A percentile compares a stretch with the other conserved stretches of the same genome.
Evolutionary conservation across 2,113 vertebrate genomes (phyloP).

Genomic region (Crocuta crocuta): DNA sequence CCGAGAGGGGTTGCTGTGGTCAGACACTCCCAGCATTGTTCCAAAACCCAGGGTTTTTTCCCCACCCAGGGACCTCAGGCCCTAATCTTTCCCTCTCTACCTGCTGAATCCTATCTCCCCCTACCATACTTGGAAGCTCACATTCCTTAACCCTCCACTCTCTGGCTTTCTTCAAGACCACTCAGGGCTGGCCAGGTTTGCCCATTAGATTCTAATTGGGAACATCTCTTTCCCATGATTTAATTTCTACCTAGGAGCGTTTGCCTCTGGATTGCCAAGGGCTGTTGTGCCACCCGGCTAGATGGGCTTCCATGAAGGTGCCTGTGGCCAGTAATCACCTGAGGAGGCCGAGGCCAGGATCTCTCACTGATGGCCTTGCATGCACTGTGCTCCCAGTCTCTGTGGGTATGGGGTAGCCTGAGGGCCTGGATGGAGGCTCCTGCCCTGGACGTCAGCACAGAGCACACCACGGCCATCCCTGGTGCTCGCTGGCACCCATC

Average conservation of each 20-base stretch:
- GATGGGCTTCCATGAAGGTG: accelerated
- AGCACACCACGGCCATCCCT: accelerated
- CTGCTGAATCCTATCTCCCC: too few species aligned
- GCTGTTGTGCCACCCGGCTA: neutral
- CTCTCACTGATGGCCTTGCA: neutral
- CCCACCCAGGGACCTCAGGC: too few species aligned
- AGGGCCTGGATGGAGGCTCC: neutral
- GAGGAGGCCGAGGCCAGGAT: neutral
- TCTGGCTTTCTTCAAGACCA: neutral
- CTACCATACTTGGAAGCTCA: neutral
- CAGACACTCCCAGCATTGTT: too few species aligned
- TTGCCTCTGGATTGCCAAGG: neutral
- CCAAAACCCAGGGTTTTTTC: too few species aligned
- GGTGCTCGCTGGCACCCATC: neutral
- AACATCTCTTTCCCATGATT: neutral
- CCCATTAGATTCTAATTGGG: neutral
- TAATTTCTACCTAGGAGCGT: neutral
- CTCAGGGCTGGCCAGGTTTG: neutral
- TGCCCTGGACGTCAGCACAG: neutral
- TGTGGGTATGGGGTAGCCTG: accelerated
- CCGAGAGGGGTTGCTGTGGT: too few species aligned
- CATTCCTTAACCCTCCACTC: neutral
- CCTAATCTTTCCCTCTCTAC: too few species aligned
- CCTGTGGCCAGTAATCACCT: too few species aligned
- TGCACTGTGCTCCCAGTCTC: neutral